Percentiles rank a stretch among this genome's conserved stretches.
Evolutionary conservation across 2,797 vertebrate genomes (phyloP).

Genomic region (Coracias cyanogaster): DNA sequence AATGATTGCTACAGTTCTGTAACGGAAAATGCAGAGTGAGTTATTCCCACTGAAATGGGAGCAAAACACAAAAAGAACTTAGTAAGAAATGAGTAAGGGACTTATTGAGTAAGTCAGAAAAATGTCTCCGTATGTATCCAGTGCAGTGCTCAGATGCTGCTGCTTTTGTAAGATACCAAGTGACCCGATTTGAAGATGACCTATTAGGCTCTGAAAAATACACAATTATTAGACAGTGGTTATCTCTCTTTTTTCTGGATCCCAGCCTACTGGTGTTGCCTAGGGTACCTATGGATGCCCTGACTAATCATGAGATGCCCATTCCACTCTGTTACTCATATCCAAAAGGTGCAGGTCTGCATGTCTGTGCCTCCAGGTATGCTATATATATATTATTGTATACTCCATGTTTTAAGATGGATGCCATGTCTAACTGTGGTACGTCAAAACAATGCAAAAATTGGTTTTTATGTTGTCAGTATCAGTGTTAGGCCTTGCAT

Average conservation of each 20-base stretch:
- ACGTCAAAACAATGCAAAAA: background rate
- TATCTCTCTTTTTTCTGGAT: background rate
- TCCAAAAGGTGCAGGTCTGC: background rate
- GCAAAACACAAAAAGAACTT: background rate
- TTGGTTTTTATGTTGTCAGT: background rate
- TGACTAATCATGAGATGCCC: background rate
- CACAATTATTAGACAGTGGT: background rate
- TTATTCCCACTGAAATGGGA: background rate
- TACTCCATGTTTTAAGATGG: background rate
- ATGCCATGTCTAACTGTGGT: background rate
- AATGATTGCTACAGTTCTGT: background rate
- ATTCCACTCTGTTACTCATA: background rate
- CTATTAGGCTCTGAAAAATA: background rate
- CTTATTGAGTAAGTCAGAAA: background rate
- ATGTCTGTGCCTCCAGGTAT: background rate
- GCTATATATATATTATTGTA: background rate
- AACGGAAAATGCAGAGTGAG: background rate
- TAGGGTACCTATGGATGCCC: background rate
- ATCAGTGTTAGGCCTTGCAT: background rate
- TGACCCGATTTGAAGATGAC: background rate
- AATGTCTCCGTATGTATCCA: background rate
- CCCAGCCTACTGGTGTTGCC: background rate
- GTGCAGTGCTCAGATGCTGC: background rate
- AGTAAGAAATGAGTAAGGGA: background rate
- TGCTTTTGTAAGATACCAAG: background rate